A percentile compares a stretch with the other conserved stretches of the same genome.
phyloP scores from a whole-genome alignment of 2,888 invertebrate genomes.

The Amphiduros pacificus region DNA sequence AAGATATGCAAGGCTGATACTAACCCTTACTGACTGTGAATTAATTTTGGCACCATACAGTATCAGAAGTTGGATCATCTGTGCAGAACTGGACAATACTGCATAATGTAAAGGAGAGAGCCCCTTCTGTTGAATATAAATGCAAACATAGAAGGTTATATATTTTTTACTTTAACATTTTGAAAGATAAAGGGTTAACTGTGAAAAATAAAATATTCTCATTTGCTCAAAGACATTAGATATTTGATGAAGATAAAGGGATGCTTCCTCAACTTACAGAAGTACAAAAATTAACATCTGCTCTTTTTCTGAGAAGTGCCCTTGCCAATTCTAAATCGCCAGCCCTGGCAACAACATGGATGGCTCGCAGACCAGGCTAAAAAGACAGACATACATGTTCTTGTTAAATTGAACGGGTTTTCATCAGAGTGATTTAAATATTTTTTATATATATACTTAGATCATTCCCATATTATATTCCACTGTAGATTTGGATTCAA shows the following conservation, averaged over 20 bases:
- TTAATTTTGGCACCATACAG: conserved; percentile 11
- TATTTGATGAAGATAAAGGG: too few species aligned
- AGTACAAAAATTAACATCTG: conserved; percentile 13
- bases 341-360: conserved; percentile 15
- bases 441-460: too few species aligned
- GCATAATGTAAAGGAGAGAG: conserved; percentile 13
- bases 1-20: neutral
- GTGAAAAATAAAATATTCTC: neutral
- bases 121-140: conserved; percentile 9
- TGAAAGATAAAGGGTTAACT: neutral
- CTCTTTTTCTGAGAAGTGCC: conserved; percentile 11
- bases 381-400: neutral
- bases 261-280: neutral
- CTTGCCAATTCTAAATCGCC: conserved; percentile 13
- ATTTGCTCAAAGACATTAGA: neutral
- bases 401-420: neutral
- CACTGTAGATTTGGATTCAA: neutral
- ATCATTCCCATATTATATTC: neutral
- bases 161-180: neutral
- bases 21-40: conserved; percentile 1
- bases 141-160: neutral
- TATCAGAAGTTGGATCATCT: conserved; percentile 9
- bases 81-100: conserved; percentile 5
- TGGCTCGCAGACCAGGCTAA: conserved; percentile 8
- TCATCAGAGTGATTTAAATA: too few species aligned